Conservation (phyloP, 2,888 invertebrate genomes). For the Autographa gamma region DNA sequence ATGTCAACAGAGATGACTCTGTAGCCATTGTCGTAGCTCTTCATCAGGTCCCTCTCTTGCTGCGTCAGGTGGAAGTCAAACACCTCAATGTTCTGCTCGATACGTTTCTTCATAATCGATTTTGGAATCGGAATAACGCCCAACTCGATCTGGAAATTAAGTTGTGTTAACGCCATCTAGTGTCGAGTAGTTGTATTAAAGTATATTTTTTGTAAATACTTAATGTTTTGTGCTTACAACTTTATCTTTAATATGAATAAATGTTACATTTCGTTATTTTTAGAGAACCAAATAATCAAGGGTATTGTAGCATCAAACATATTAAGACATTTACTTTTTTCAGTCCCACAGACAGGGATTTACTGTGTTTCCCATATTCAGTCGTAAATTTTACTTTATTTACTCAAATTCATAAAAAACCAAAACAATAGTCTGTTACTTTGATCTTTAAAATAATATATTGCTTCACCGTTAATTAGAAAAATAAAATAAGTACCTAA, state of each 20-base stretch:
- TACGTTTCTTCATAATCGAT: conserved; percentile 67
- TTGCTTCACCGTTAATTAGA: too few relatives aligned
- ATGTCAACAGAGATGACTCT: conserved; percentile 63
- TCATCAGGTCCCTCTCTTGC: conserved; percentile 65
- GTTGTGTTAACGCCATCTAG: conserved; percentile 24
- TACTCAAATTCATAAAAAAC: too few relatives aligned
- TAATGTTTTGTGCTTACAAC: background rate
- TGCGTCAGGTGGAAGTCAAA: conserved; percentile 76
- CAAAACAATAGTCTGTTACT: too few relatives aligned
- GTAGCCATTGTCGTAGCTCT: conserved; percentile 69
- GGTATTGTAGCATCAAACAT: too few relatives aligned
- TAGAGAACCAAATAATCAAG: too few relatives aligned
- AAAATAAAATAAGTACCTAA: too few relatives aligned
- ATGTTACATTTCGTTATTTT: too few relatives aligned
- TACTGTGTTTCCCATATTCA: too few relatives aligned
- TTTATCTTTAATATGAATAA: background rate
- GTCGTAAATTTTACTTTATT: too few relatives aligned
- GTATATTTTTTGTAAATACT: background rate
- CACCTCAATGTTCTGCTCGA: conserved; percentile 74
- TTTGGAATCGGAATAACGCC: conserved; percentile 81
- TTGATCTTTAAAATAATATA: too few relatives aligned
- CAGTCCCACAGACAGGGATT: too few relatives aligned
- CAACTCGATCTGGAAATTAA: conserved; percentile 72
- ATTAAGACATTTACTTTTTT: too few relatives aligned
- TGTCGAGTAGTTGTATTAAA: conserved; percentile 6